phyloP scores from a whole-genome alignment of 2,888 invertebrate genomes.

The Heliconius hortense region DNA sequence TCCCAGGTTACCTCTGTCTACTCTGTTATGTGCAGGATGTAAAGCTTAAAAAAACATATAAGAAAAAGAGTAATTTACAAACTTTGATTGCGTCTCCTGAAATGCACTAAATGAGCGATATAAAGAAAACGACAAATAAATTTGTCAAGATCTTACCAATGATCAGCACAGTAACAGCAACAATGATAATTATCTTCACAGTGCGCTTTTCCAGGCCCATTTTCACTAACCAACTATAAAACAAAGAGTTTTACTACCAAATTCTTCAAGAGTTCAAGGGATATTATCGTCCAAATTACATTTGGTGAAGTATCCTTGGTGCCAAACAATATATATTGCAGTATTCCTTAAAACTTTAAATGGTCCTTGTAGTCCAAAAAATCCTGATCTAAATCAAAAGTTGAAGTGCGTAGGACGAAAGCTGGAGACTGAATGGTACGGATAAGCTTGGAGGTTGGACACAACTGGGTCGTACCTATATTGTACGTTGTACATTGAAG shows the following conservation, averaged over 20 bases:
- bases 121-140: slow-evolving; percentile 4
- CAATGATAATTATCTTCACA: slow-evolving; percentile 67
- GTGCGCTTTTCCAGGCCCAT: slow-evolving; percentile 74
- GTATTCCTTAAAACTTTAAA: not conserved
- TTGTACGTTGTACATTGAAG: slow-evolving; percentile 52
- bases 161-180: slow-evolving; percentile 59
- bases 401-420: slow-evolving; percentile 41
- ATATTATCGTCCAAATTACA: not conserved
- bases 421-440: slow-evolving; percentile 39
- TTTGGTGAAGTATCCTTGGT: not conserved
- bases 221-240: slow-evolving; percentile 38
- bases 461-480: slow-evolving; percentile 27
- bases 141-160: slow-evolving; percentile 59
- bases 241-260: not conserved
- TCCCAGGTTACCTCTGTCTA: too few relatives aligned
- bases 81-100: too few relatives aligned
- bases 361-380: not conserved
- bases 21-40: too few relatives aligned
- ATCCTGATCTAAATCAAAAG: slow-evolving; percentile 1
- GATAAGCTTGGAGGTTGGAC: slow-evolving; percentile 32
- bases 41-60: too few relatives aligned
- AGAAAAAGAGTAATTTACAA: too few relatives aligned
- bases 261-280: not conserved
- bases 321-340: not conserved
- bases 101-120: not conserved